Base-by-base conservation (phyloP, 1,140 invertebrate species). In the Oryzaephilus surinamensis region DNA sequence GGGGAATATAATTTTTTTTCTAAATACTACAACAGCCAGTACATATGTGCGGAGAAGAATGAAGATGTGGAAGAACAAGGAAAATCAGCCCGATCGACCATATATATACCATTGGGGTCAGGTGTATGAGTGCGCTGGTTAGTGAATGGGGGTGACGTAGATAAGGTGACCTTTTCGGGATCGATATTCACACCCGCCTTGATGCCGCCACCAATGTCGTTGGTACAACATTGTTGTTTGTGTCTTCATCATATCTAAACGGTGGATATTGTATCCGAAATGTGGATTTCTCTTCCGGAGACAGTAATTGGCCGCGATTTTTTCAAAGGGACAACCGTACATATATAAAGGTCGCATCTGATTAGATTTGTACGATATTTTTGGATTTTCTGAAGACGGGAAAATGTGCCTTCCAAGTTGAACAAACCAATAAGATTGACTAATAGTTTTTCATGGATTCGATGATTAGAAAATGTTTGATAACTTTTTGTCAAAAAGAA, bases 81-180 rank as follows among this genome's bases (percentile, higher is more conserved):
- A 8, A 20, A 24, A 24, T 24, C 23, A 24, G 23, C 8, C 11
- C n/a, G n/a, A n/a, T n/a, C n/a, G n/a, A n/a, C n/a, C n/a, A n/a
- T n/a, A n/a, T n/a, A n/a, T n/a, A n/a, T n/a, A n/a, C n/a, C n/a
- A n/a, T n/a, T n/a, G n/a, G n/a, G n/a, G n/a, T n/a, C n/a, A n/a
- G n/a, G n/a, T n/a, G n/a, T n/a, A n/a, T n/a, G n/a, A n/a, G n/a
- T n/a, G n/a, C n/a, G n/a, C n/a, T n/a, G 12, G 18, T 8, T 16
- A 19, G 26, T 38, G 36, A 38, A 38, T 38, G 36, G 18, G 14
- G 16, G n/a, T 38, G 36, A 38, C 36, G 36, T 29, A 19, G 8
- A 38, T 8, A 36, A 38, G 26, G 36, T 38, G 36, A 38, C 36
- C 36, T 28, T 30, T 30, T 15, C 14, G 20, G 4, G 36, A 38